These are phyloP conservation scores for Lycocerus yunnanus DNA, from an alignment of 2,888 invertebrate species.

Conservation along the genomic window DNA sequence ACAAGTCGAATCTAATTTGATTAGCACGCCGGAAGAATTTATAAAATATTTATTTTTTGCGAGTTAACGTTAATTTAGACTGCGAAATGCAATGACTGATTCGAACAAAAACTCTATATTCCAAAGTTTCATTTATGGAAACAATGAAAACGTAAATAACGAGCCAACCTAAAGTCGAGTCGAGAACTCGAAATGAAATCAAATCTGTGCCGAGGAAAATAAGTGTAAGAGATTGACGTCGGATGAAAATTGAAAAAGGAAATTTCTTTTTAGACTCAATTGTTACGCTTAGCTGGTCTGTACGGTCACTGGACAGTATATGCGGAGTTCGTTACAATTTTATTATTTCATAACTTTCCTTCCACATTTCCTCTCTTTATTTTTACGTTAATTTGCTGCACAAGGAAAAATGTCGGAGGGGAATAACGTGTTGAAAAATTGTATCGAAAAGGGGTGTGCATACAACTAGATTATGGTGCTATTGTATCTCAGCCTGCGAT, in stretches of 20 bases:
- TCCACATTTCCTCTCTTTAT: constrained; percentile 8
- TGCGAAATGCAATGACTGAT: constrained; percentile 2
- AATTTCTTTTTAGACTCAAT: constrained; percentile 59
- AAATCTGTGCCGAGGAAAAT: constrained; percentile 57
- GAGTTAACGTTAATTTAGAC: not conserved
- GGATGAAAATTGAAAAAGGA: constrained; percentile 60
- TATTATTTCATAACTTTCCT: not conserved
- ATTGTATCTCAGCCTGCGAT: constrained; percentile 45
- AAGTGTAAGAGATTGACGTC: constrained; percentile 57
- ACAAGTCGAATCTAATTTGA: not conserved
- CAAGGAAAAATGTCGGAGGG: constrained; percentile 3
- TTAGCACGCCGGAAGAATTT: not conserved
- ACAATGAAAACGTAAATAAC: constrained; percentile 54
- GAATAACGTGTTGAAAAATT: constrained; percentile 29
- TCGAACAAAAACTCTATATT: constrained; percentile 30
- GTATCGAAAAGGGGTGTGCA: constrained; percentile 36
- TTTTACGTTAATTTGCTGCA: not conserved
- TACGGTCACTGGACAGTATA: constrained; percentile 47
- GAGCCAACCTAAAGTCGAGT: constrained; percentile 48
- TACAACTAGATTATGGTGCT: constrained; percentile 48
- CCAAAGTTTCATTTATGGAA: constrained; percentile 53
- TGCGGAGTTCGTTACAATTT: constrained; percentile 30
- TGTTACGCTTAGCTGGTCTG: constrained; percentile 53
- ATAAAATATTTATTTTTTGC: not conserved
- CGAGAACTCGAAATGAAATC: constrained; percentile 52